Evolutionary conservation across 2,888 invertebrate species (phyloP).

Genomic region (Limenitis camilla): DNA sequence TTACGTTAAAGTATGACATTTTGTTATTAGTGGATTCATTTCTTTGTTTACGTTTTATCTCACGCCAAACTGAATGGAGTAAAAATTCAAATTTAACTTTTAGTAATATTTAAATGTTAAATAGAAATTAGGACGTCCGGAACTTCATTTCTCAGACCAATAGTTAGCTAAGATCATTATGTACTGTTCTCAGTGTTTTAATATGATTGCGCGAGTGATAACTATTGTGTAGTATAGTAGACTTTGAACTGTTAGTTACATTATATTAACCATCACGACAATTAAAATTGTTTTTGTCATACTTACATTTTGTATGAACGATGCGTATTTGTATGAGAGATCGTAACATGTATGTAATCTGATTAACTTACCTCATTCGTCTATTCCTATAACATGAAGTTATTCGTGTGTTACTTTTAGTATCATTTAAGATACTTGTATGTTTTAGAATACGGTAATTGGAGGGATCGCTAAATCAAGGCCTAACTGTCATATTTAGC

Average conservation of each 20-base stretch:
- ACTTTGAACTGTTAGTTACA: constrained; percentile 48
- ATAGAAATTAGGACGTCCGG: background rate
- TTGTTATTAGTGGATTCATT: no score
- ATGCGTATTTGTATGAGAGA: constrained; percentile 12
- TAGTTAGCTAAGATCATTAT: constrained; percentile 3
- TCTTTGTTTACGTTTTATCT: no score
- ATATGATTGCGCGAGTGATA: constrained; percentile 19
- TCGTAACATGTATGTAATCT: constrained; percentile 24
- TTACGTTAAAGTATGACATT: no score
- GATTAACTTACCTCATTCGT: constrained; percentile 54
- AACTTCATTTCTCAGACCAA: background rate
- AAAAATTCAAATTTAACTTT: background rate
- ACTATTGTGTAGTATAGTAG: constrained; percentile 40
- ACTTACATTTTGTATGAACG: no score
- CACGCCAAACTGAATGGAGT: no score
- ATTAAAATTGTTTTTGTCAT: no score
- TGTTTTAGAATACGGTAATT: constrained; percentile 24
- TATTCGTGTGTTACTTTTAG: constrained; percentile 44
- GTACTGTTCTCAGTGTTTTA: background rate
- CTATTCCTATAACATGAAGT: constrained; percentile 54
- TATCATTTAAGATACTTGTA: constrained; percentile 47
- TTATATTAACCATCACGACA: constrained; percentile 36
- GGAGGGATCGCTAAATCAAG: constrained; percentile 32
- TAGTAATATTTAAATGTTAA: background rate
- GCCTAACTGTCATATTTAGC: constrained; percentile 54